A percentile compares a stretch with the other conserved stretches of the same genome.
Evolutionary conservation across 2,113 vertebrate genomes (phyloP).

Genomic region (Phylloscopus whistleri): DNA sequence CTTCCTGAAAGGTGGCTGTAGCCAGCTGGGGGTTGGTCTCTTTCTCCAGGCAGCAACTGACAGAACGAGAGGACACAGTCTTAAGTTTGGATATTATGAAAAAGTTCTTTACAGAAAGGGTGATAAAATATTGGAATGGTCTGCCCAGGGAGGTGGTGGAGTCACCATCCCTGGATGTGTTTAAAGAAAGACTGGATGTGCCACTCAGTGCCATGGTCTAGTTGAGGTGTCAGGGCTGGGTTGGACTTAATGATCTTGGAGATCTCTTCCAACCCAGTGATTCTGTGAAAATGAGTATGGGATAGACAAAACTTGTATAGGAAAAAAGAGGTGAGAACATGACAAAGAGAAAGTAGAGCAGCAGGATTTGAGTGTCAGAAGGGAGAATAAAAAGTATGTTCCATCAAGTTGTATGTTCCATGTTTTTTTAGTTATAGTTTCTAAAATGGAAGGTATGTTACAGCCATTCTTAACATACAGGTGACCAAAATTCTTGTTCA

Average conservation of each 20-base stretch:
- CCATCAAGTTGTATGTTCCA: background rate
- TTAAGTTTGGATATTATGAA: background rate
- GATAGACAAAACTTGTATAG: constrained; percentile 26
- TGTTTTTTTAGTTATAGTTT: constrained; percentile 1
- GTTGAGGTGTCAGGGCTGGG: background rate
- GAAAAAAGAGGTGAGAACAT: constrained; percentile 18
- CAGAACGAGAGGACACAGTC: no score
- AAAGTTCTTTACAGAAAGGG: background rate
- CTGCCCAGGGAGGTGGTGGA: background rate
- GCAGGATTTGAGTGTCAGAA: background rate
- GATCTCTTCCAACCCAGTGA: background rate
- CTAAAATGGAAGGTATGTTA: background rate
- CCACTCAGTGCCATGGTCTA: background rate
- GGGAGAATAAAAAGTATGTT: background rate
- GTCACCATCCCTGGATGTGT: background rate
- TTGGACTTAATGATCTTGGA: background rate
- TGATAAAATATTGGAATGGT: background rate
- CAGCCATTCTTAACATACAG: background rate
- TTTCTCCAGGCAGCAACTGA: no score
- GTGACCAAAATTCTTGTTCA: background rate
- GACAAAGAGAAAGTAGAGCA: background rate
- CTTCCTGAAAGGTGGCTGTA: no score
- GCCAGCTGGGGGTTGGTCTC: no score
- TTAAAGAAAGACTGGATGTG: background rate
- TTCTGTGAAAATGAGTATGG: background rate